These are phyloP conservation scores for Aphidius gifuensis DNA, from an alignment of 1,140 invertebrate genomes.

Conservation along the genomic window DNA sequence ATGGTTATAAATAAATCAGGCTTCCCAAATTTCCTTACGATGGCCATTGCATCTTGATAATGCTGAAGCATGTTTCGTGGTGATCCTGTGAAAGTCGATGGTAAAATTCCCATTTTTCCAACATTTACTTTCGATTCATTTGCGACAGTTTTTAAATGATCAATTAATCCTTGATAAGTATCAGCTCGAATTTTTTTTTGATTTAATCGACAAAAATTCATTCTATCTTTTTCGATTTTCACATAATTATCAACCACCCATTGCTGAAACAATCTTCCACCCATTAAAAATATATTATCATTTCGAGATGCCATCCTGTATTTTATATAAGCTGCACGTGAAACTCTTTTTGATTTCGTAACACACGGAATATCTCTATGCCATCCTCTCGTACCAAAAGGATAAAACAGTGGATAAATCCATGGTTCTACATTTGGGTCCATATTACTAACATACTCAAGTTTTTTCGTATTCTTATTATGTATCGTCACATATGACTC, in stretches of 20 bases:
- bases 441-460: neutral
- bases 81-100: slow-evolving; percentile 41
- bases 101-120: slow-evolving; percentile 38
- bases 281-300: slow-evolving; percentile 17
- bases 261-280: slow-evolving; percentile 20
- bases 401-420: slow-evolving; percentile 14
- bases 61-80: slow-evolving; percentile 49
- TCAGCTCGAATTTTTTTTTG: slow-evolving; percentile 20
- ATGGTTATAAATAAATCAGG: slow-evolving; percentile 46
- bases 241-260: slow-evolving; percentile 22
- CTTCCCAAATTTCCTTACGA: slow-evolving; percentile 46
- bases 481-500: slow-evolving; percentile 1
- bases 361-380: neutral
- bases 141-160: slow-evolving; percentile 17
- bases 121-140: slow-evolving; percentile 13
- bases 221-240: slow-evolving; percentile 21
- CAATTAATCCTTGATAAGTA: slow-evolving; percentile 17
- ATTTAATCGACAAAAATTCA: slow-evolving; percentile 17
- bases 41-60: slow-evolving; percentile 48
- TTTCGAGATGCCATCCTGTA: slow-evolving; percentile 11
- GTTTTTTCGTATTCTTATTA: slow-evolving; percentile 12
- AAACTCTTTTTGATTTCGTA: neutral
- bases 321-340: slow-evolving; percentile 2
- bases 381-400: slow-evolving; percentile 8
- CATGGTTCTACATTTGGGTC: slow-evolving; percentile 13